A percentile compares a stretch with the other conserved stretches of the same genome.
phyloP scores from a whole-genome alignment of 2,888 invertebrate genomes.

The Sinohyriopsis cumingii region DNA sequence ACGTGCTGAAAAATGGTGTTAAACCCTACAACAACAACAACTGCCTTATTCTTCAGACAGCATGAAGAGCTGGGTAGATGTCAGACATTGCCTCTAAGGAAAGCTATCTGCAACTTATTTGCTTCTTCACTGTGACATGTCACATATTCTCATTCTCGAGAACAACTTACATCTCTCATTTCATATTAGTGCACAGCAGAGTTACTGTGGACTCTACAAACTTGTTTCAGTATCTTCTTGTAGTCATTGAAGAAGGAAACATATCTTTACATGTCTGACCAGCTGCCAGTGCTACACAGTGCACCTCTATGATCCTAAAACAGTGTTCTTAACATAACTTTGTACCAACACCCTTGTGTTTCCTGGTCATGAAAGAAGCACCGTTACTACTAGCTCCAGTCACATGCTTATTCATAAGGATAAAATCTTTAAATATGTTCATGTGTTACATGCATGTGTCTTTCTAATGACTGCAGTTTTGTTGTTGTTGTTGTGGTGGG shows the following conservation, averaged over 20 bases:
- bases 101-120: conserved; percentile 7
- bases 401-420: no score
- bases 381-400: conserved; percentile 1
- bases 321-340: not conserved
- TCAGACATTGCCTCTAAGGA: conserved; percentile 4
- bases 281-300: conserved; percentile 12
- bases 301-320: conserved; percentile 1
- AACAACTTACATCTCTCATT: not conserved
- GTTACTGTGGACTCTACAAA: conserved; percentile 6
- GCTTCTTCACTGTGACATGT: conserved; percentile 6
- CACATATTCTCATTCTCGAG: conserved; percentile 4
- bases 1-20: no score
- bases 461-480: no score
- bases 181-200: conserved; percentile 5
- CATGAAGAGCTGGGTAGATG: conserved; percentile 3
- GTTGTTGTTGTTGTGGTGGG: no score
- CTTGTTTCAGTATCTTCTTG: not conserved
- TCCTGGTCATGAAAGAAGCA: conserved; percentile 4
- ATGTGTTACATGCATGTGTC: no score
- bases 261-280: conserved; percentile 8
- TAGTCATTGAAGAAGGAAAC: conserved; percentile 1
- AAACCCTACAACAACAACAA: no score
- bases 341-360: not conserved
- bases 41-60: conserved; percentile 4
- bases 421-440: no score